Base-by-base conservation (phyloP, 2,888 invertebrate species). In the Leptura quadrifasciata region DNA sequence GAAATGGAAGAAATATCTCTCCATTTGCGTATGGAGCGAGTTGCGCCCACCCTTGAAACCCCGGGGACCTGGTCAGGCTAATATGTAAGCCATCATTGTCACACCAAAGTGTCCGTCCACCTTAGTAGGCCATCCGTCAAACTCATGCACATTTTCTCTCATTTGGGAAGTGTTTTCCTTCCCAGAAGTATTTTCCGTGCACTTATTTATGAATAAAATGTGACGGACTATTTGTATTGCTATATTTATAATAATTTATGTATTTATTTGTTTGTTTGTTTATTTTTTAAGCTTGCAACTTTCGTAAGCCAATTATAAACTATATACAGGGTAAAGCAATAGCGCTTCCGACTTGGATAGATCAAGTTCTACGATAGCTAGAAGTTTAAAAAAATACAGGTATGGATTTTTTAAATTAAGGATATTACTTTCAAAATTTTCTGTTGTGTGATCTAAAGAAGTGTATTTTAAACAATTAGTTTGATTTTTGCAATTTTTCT, bases 41-140 rank as follows among this genome's bases (percentile, higher is more conserved):
- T 24, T 52, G 71, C 47, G 60, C 20, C 61, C 58, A n/a, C 68
- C 68, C 57, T 79, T 82, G 79, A 79, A 80, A 79, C 83, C 83
- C 84, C 81, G 77, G 85, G 86, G 84, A 85, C 82, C 73, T 79
- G 81, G 83, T 81, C 81, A 81, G 85, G 80, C 86, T 87, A 87
- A 86, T 87, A 87, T 85, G 84, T 86, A 85, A 86, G 86, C 86
- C 85, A 86, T 87, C 87, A 87, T 84, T 87, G 87, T 86, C 87
- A 86, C 82, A 79, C 81, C 80, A 82, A 84, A 85, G 82, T 82
- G 85, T 84, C 84, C 84, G 81, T 84, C 83, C 82, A 84, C 84
- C 78, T 79, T 76, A 76, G 77, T 77, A 58, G 81, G 80, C 82
- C 85, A 85, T 86, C 86, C 80, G 84, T 86, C 86, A 86, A 85